Evolutionary conservation across 2,888 invertebrate species (phyloP), one percentile per base, ranked within the genome.

Genomic region (Dolichomitus sp.): DNA sequence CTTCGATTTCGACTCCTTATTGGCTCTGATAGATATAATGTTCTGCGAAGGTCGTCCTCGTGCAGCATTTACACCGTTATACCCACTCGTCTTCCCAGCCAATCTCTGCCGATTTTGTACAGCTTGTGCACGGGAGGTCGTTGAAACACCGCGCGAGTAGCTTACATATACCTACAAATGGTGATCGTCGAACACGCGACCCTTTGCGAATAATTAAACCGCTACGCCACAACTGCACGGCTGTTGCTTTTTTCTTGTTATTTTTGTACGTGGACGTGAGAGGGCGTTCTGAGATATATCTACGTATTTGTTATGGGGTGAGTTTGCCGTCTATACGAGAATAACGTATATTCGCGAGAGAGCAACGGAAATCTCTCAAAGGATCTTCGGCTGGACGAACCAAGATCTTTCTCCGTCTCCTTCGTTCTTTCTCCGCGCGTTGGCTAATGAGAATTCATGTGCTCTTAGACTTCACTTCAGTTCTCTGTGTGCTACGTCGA

Each of bases 371-470:
- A 85, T 85, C 85, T 85, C 61, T 81, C 83, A 81, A 76, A 83
- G 80, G 79, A 85, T 85, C 85, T 85, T 79, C 70, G 80, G 77
- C 33, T 75, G 69, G 81, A 83, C 83, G 57, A 68, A 57, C 57
- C 68, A 48, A 83, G 79, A 83, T 80, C 80, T 70, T 59, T 70
- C 63, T 77, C 63, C 52, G 61, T 61, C 65, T 70, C 54, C 52
- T 57, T 65, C 73, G 27, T 74, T 74, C 61, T 50, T 63, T 75
- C 37, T 72, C 78, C 65, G 70, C 81, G 79, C 61, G 81, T 85
- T 83, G 83, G 85, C 85, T 85, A 85, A 85, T 85, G 85, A 85
- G 85, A 85, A 85, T 85, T 85, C 85, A 85, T 85, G 85, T 59
- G 75, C 83, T 80, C 69, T 40, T 40, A 52, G 57, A 57, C 54